Evolutionary conservation across 2,888 invertebrate genomes (phyloP).

Genomic region (Priocnemis perturbator): DNA sequence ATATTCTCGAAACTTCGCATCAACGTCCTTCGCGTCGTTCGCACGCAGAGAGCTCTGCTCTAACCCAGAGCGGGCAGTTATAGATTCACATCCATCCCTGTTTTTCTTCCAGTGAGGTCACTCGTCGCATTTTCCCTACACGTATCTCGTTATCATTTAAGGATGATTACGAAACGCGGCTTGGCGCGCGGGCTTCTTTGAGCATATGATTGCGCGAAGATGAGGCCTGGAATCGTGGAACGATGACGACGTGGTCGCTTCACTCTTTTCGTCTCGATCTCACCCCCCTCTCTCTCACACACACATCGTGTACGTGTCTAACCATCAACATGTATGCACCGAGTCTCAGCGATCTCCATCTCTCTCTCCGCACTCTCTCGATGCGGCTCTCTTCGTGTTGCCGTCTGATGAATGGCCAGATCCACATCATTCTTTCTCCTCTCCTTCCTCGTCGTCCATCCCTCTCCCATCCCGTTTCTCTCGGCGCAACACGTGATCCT

Average conservation of each 20-base stretch:
- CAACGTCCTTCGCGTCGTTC: no score
- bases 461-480: neutral
- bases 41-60: no score
- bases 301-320: constrained; percentile 1
- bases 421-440: neutral
- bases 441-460: constrained; percentile 3
- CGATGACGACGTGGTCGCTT: constrained; percentile 43
- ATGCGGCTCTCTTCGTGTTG: constrained; percentile 23
- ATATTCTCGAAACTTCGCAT: no score
- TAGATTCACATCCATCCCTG: constrained; percentile 1
- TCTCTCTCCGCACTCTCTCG: constrained; percentile 38
- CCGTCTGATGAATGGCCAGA: constrained; percentile 5
- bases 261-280: neutral
- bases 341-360: neutral
- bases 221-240: constrained; percentile 62
- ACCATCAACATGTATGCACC: neutral
- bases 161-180: constrained; percentile 61
- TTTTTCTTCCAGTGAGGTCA: constrained; percentile 31
- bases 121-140: constrained; percentile 37
- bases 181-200: constrained; percentile 53
- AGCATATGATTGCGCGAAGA: constrained; percentile 64
- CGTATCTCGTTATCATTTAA: constrained; percentile 67
- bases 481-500: constrained; percentile 52
- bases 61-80: no score
- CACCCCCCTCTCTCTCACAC: constrained; percentile 6